Conservation (phyloP, 2,888 invertebrate species). For the Hydraecia micacea region DNA sequence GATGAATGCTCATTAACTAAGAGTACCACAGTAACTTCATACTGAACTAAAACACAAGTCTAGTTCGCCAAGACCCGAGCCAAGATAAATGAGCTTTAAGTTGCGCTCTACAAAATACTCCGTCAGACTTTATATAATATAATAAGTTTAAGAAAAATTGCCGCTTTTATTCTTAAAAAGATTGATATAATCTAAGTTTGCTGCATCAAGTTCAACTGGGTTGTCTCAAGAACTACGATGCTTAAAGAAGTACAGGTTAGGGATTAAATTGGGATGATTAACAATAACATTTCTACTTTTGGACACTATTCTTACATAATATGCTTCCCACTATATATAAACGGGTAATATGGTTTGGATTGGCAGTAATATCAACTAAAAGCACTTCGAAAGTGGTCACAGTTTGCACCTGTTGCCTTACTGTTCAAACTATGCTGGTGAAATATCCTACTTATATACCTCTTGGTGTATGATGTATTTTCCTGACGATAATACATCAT, state of each 20-base stretch:
- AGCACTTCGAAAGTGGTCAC: background rate
- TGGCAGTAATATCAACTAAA: background rate
- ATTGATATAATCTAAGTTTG: background rate
- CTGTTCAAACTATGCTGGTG: background rate
- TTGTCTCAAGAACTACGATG: background rate
- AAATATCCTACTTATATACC: background rate
- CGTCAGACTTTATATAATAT: background rate
- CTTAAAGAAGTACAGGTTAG: background rate
- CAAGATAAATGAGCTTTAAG: conserved; percentile 9
- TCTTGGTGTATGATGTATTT: background rate
- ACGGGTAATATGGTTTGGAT: background rate
- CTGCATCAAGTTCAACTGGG: background rate
- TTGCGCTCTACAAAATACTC: conserved; percentile 4
- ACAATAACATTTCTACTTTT: too few species aligned
- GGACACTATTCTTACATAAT: too few species aligned
- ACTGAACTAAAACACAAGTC: background rate
- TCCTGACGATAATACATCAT: background rate
- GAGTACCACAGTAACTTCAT: background rate
- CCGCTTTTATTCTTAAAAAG: background rate
- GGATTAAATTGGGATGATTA: background rate
- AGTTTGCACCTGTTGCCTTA: background rate
- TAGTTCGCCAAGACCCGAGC: background rate
- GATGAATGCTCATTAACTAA: too few species aligned
- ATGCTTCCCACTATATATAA: background rate
- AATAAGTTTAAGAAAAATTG: background rate